These are phyloP conservation scores for Stenotaenia linearis DNA, from an alignment of 2,888 invertebrate species.

Conservation along the genomic window DNA sequence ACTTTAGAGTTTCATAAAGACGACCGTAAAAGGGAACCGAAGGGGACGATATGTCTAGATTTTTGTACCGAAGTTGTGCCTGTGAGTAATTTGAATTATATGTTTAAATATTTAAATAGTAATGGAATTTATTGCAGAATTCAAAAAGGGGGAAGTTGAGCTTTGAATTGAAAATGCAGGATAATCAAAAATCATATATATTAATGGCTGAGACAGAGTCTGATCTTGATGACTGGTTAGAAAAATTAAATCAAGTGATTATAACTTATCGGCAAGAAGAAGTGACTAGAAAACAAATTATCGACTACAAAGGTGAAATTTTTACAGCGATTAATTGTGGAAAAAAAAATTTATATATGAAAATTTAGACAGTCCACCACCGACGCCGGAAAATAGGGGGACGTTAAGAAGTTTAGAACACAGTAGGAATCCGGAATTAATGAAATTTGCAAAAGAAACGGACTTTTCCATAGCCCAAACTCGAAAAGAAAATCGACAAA, in stretches of 20 bases:
- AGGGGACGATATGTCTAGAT: slow-evolving; percentile 88
- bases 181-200: slow-evolving; percentile 77
- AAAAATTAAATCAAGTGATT: slow-evolving; percentile 72
- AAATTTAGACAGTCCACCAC: slow-evolving; percentile 36
- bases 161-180: slow-evolving; percentile 81
- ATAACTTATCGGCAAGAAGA: slow-evolving; percentile 73
- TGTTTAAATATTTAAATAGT: background rate
- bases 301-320: slow-evolving; percentile 32
- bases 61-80: slow-evolving; percentile 83
- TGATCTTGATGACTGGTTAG: slow-evolving; percentile 77
- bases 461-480: slow-evolving; percentile 77
- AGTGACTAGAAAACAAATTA: slow-evolving; percentile 30
- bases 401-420: slow-evolving; percentile 82
- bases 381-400: slow-evolving; percentile 50
- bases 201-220: slow-evolving; percentile 79
- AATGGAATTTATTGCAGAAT: slow-evolving; percentile 53
- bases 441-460: slow-evolving; percentile 84
- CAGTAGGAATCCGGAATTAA: slow-evolving; percentile 85
- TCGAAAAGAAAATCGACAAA: slow-evolving; percentile 70
- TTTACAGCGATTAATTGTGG: background rate
- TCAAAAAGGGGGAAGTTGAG: slow-evolving; percentile 75
- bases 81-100: slow-evolving; percentile 50
- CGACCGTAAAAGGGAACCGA: slow-evolving; percentile 82
- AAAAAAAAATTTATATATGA: slow-evolving; percentile 6
- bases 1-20: slow-evolving; percentile 89